Conservation (phyloP, 2,797 vertebrate genomes). For the Apogon talboti region DNA sequence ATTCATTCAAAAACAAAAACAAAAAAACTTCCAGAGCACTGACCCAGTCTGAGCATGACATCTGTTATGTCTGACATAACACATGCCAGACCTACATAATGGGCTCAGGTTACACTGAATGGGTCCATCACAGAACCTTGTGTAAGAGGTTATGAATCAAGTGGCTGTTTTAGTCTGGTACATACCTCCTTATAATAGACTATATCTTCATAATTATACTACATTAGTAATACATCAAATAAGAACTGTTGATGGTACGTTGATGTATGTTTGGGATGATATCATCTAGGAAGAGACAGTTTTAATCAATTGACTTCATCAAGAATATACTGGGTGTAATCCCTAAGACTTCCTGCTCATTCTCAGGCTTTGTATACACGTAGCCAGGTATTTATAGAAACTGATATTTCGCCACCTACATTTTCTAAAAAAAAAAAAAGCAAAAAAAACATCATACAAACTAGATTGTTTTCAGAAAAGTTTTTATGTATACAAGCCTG, state of each 20-base stretch:
- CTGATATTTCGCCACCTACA: too few relatives aligned
- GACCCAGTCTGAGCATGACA: constrained; percentile 21
- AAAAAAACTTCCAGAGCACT: not conserved
- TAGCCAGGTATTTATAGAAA: too few relatives aligned
- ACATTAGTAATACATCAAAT: too few relatives aligned
- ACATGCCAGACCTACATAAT: constrained; percentile 46
- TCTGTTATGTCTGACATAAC: constrained; percentile 30
- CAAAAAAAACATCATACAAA: too few relatives aligned
- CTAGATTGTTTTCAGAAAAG: too few relatives aligned
- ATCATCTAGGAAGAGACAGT: not conserved
- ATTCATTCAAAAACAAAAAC: not conserved
- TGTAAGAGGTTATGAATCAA: constrained; percentile 38
- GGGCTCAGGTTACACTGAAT: constrained; percentile 52
- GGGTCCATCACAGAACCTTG: constrained; percentile 11
- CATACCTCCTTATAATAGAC: constrained; percentile 26
- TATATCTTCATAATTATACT: not conserved
- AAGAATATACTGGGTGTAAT: too few relatives aligned
- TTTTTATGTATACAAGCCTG: too few relatives aligned
- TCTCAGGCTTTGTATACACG: too few relatives aligned
- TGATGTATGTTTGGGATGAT: not conserved
- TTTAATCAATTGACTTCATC: too few relatives aligned
- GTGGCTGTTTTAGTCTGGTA: constrained; percentile 17
- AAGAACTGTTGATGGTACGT: not conserved
- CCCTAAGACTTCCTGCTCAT: too few relatives aligned
- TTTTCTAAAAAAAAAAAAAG: too few relatives aligned